Percentiles rank a stretch among this genome's conserved stretches.
Conservation (phyloP, 1,140 invertebrate species). For the Carcinoscorpius rotundicauda region DNA sequence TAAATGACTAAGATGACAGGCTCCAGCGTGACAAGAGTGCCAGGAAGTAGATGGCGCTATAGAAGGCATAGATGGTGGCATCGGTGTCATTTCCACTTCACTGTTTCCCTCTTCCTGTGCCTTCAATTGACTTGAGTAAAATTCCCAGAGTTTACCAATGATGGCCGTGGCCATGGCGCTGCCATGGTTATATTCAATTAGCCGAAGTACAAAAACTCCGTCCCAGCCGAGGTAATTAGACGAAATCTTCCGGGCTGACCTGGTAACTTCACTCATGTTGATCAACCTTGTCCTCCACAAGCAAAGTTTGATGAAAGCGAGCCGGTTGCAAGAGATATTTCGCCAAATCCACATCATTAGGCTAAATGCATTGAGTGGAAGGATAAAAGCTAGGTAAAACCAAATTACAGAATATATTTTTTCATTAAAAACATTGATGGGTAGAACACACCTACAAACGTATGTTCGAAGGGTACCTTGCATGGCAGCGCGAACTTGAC, state of each 20-base stretch:
- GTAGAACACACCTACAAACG: conserved; percentile 40
- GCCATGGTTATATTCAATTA: conserved; percentile 36
- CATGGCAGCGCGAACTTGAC: conserved; percentile 32
- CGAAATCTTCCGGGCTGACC: conserved; percentile 30
- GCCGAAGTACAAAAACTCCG: conserved; percentile 33
- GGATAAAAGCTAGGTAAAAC: conserved; percentile 34
- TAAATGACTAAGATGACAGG: conserved; percentile 25
- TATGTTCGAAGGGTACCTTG: conserved; percentile 32
- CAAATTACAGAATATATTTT: conserved; percentile 40
- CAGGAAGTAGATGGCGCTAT: conserved; percentile 26
- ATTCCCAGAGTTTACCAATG: conserved; percentile 27
- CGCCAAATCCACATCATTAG: conserved; percentile 35
- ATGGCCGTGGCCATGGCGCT: conserved; percentile 31
- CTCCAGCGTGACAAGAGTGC: conserved; percentile 26
- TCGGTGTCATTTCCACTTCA: conserved; percentile 5
- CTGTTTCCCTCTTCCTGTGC: conserved; percentile 24
- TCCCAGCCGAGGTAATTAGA: conserved; percentile 34
- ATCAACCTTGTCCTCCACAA: conserved; percentile 32
- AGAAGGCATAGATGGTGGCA: conserved; percentile 7
- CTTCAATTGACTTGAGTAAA: conserved; percentile 30
- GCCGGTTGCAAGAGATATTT: conserved; percentile 29
- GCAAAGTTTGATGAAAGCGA: conserved; percentile 32
- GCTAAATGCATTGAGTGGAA: conserved; percentile 32
- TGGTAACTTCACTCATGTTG: conserved; percentile 29
- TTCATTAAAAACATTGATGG: conserved; percentile 44